Evolutionary conservation across 2,888 invertebrate genomes (phyloP).

Genomic region (Chloromyia formosa): DNA sequence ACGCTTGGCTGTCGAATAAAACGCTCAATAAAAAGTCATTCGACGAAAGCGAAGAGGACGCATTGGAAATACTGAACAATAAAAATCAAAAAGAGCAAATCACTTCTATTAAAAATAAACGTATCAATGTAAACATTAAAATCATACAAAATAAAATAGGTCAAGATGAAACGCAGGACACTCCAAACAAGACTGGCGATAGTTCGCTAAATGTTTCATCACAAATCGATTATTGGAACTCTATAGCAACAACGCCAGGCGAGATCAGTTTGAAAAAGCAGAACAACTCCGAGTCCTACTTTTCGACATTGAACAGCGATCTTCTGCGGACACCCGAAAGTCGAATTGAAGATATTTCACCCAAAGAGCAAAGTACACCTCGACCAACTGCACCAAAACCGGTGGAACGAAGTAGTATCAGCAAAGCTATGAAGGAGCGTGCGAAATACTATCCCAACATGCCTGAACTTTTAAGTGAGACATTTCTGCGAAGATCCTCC

Average conservation of each 20-base stretch:
- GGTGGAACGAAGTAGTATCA: conserved; percentile 2
- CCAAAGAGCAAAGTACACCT: conserved; percentile 17
- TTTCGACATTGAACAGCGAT: background rate
- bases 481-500: conserved; percentile 32
- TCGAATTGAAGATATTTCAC: background rate
- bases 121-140: conserved; percentile 50
- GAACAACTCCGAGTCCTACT: conserved; percentile 16
- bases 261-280: conserved; percentile 33
- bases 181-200: background rate
- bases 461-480: conserved; percentile 50
- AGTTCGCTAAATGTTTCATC: conserved; percentile 36
- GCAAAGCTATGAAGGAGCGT: conserved; percentile 36
- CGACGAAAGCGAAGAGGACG: conserved; percentile 25
- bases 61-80: conserved; percentile 6
- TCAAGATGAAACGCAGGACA: background rate
- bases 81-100: background rate
- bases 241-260: conserved; percentile 27
- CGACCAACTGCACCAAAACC: background rate
- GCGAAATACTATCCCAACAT: conserved; percentile 49
- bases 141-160: conserved; percentile 48
- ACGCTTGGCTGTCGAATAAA: conserved; percentile 66
- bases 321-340: background rate
- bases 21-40: conserved; percentile 46
- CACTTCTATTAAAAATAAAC: conserved; percentile 22
- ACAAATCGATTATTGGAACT: conserved; percentile 47